A percentile compares a stretch with the other conserved stretches of the same genome.
Evolutionary conservation across 2,888 invertebrate species (phyloP).

Genomic region (Tetragonula carbonaria): DNA sequence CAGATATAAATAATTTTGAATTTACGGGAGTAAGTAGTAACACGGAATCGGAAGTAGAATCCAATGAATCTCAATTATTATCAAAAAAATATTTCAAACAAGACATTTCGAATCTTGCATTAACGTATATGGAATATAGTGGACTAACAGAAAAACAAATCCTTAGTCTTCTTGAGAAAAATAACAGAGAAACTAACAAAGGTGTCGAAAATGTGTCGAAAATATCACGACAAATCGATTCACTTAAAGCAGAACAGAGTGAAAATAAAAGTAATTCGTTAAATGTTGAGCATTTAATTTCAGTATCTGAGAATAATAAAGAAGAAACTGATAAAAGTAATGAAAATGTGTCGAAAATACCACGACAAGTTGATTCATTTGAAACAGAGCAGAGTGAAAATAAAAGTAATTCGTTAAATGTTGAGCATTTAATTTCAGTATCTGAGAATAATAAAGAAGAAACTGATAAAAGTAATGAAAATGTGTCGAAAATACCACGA

Average conservation of each 20-base stretch:
- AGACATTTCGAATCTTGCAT: constrained; percentile 84
- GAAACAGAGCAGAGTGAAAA: not conserved
- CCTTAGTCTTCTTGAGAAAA: constrained; percentile 81
- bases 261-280: not conserved
- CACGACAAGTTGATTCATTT: not conserved
- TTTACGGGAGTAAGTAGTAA: constrained; percentile 54
- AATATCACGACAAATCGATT: not conserved
- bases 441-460: not conserved
- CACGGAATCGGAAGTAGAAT: constrained; percentile 65
- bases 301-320: not conserved
- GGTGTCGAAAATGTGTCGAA: not conserved
- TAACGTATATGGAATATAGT: constrained; percentile 91
- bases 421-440: not conserved
- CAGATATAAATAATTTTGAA: constrained; percentile 21
- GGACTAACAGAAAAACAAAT: constrained; percentile 90
- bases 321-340: not conserved
- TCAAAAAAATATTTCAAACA: constrained; percentile 81
- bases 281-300: not conserved
- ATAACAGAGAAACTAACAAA: constrained; percentile 66
- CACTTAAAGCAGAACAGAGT: not conserved
- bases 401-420: not conserved
- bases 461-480: not conserved
- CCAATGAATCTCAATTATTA: constrained; percentile 72
- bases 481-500: not conserved
- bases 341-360: not conserved